Conservation (phyloP, 2,888 invertebrate genomes). For the Hemithea aestivaria region DNA sequence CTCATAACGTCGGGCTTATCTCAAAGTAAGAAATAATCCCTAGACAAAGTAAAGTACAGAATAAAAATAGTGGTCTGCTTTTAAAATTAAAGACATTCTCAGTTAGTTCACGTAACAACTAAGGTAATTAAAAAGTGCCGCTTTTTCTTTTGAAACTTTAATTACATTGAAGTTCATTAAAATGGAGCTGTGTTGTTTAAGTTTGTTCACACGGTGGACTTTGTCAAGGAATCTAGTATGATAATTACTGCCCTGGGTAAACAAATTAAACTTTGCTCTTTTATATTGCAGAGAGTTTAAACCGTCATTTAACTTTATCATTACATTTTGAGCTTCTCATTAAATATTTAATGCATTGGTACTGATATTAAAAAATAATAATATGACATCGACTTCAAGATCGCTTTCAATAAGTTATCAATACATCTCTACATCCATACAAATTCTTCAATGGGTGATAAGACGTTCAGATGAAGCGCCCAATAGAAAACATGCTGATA, state of each 20-base stretch:
- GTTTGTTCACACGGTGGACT: conserved; percentile 23
- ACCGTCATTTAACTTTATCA: conserved; percentile 1
- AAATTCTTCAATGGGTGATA: no score
- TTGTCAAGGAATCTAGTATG: conserved; percentile 26
- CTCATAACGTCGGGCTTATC: conserved; percentile 4
- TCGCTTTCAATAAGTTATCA: no score
- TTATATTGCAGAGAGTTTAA: conserved; percentile 1
- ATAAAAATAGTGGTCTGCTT: conserved; percentile 18
- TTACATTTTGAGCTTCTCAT: no score
- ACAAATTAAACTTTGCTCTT: conserved; percentile 18
- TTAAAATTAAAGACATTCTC: conserved; percentile 26
- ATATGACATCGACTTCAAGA: no score
- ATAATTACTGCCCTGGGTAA: conserved; percentile 25
- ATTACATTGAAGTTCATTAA: conserved; percentile 39
- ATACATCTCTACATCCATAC: no score
- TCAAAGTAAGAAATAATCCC: conserved; percentile 4
- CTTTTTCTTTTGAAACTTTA: conserved; percentile 38
- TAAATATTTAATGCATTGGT: no score
- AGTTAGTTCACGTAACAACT: conserved; percentile 31
- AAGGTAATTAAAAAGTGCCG: conserved; percentile 35
- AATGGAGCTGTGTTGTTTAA: conserved; percentile 28
- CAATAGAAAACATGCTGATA: no score
- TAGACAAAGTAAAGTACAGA: conserved; percentile 6
- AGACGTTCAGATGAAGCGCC: no score
- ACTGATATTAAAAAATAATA: no score